phyloP scores from a whole-genome alignment of 2,888 invertebrate genomes.

The Bruchidius siliquastri region DNA sequence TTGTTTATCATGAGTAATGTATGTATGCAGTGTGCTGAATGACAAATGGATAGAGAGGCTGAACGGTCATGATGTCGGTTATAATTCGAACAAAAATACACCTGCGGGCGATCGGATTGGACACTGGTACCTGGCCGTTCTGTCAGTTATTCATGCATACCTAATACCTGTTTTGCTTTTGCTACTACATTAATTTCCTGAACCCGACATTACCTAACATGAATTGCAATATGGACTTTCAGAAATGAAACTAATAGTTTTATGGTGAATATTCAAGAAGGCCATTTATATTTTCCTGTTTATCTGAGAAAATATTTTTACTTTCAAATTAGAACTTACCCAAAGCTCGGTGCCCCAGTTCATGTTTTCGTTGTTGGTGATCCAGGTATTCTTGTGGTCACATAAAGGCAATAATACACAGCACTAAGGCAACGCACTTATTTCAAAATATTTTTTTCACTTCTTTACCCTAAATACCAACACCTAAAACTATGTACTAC shows the following conservation, averaged over 20 bases:
- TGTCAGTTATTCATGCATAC: conserved; percentile 1
- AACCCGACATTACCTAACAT: neutral
- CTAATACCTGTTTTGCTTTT: neutral
- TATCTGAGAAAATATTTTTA: neutral
- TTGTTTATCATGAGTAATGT: too few species aligned
- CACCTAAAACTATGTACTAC: conserved; percentile 29
- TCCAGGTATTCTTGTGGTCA: conserved; percentile 31
- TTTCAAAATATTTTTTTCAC: conserved; percentile 23
- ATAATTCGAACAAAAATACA: conserved; percentile 7
- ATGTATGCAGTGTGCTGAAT: neutral
- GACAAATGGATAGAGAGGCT: neutral
- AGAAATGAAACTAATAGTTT: neutral
- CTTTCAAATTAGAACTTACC: conserved; percentile 49
- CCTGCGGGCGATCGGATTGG: conserved; percentile 12
- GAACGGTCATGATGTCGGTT: neutral
- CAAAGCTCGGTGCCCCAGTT: conserved; percentile 67
- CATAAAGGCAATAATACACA: conserved; percentile 24
- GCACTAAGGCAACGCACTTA: conserved; percentile 20
- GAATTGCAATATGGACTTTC: neutral
- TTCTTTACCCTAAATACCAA: conserved; percentile 30
- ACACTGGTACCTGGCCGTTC: conserved; percentile 15
- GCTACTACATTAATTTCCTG: neutral
- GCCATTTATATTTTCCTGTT: neutral
- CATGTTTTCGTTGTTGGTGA: conserved; percentile 43
- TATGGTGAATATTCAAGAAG: neutral